Percentiles rank a stretch among this genome's conserved stretches.
Conservation (phyloP, 2,113 vertebrate species). For the Hippocampus barbouri region DNA sequence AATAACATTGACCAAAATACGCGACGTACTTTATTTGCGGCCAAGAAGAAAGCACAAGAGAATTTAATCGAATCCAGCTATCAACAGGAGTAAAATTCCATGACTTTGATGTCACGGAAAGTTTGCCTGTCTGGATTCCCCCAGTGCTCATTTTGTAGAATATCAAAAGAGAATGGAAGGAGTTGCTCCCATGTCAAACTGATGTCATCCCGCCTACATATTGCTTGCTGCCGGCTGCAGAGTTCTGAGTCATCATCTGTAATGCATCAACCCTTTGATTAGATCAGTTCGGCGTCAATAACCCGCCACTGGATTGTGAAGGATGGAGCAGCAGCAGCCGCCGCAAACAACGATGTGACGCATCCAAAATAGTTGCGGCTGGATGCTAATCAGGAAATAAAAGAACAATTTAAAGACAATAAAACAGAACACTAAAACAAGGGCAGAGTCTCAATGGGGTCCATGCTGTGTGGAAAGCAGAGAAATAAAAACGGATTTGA, state of each 20-base stretch:
- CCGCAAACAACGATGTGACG: neutral
- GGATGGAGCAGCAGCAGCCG: neutral
- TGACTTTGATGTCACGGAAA: conserved; percentile 63
- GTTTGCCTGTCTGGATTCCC: conserved; percentile 36
- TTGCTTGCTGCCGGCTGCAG: conserved; percentile 32
- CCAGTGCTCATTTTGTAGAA: conserved; percentile 29
- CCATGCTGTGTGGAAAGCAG: too few species aligned
- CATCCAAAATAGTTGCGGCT: neutral
- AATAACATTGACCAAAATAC: conserved; percentile 59
- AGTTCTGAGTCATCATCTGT: conserved; percentile 64
- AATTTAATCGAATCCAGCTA: conserved; percentile 61
- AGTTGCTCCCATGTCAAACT: conserved; percentile 20
- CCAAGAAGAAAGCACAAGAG: conserved; percentile 59
- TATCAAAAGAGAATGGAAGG: conserved; percentile 13
- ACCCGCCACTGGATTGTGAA: conserved; percentile 22
- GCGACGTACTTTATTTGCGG: conserved; percentile 43
- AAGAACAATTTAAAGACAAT: too few species aligned
- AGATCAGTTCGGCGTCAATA: conserved; percentile 67
- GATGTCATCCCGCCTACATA: conserved; percentile 59
- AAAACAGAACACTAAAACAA: too few species aligned
- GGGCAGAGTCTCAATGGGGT: too few species aligned
- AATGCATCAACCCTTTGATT: conserved; percentile 71
- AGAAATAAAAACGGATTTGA: too few species aligned
- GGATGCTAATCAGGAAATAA: neutral
- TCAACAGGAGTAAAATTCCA: conserved; percentile 59